A percentile compares a stretch with the other conserved stretches of the same genome.
Evolutionary conservation across 2,888 invertebrate species (phyloP).

Genomic region (Epistrophe eligans): DNA sequence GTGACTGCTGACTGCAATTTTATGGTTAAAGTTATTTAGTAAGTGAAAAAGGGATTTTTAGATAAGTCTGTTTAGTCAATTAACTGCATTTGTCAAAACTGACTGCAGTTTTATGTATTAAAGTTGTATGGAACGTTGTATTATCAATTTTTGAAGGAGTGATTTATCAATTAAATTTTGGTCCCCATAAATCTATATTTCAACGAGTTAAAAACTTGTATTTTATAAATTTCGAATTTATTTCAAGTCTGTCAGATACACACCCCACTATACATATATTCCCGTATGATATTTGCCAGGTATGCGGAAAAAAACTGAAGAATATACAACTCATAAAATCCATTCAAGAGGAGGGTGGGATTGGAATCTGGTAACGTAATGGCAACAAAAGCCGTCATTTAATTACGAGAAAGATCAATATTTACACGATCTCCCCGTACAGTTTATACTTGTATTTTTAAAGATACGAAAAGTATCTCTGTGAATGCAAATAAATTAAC

Average conservation of each 20-base stretch:
- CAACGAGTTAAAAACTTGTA: no score
- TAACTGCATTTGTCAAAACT: no score
- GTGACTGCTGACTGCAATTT: no score
- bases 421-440: constrained; percentile 41
- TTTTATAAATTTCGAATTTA: no score
- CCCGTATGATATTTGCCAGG: constrained; percentile 22
- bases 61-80: no score
- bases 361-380: not conserved
- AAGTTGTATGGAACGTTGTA: no score
- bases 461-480: constrained; percentile 38
- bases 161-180: no score
- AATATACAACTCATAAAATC: constrained; percentile 19
- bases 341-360: not conserved
- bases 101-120: no score
- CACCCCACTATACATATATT: not conserved
- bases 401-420: constrained; percentile 69
- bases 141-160: no score
- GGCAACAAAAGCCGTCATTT: constrained; percentile 49
- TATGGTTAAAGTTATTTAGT: no score
- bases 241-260: not conserved
- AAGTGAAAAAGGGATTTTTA: no score
- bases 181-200: no score
- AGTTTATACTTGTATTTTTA: not conserved
- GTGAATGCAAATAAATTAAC: constrained; percentile 65
- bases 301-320: constrained; percentile 41